Evolutionary conservation across 1,140 invertebrate genomes (phyloP).

Genomic region (Fopius arisanus): DNA sequence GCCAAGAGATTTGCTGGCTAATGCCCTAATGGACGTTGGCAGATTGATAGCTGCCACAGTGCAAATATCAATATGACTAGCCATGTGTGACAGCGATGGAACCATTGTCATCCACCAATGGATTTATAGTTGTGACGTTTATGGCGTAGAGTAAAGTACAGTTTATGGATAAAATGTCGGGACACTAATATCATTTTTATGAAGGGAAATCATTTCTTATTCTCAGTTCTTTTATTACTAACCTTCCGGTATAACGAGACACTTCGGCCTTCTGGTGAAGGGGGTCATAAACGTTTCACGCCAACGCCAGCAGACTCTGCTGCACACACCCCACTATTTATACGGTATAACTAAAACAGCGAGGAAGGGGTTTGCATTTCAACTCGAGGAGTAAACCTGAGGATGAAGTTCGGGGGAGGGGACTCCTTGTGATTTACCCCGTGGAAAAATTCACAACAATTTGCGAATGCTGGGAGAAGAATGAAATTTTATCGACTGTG

Average conservation of each 20-base stretch:
- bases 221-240: conserved; percentile 5
- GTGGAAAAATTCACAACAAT: background rate
- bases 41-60: conserved; percentile 51
- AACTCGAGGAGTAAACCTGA: background rate
- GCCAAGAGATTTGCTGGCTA: conserved; percentile 36
- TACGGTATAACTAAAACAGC: conserved; percentile 19
- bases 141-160: background rate
- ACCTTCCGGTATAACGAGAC: conserved; percentile 18
- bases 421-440: background rate
- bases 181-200: conserved; percentile 7
- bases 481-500: too few relatives aligned
- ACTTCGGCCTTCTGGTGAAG: background rate
- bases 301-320: conserved; percentile 14
- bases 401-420: background rate
- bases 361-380: background rate
- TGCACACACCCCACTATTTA: conserved; percentile 13
- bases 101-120: background rate
- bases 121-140: background rate
- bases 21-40: conserved; percentile 49
- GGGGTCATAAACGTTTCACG: conserved; percentile 24
- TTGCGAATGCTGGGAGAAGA: background rate
- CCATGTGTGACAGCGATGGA: background rate
- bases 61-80: conserved; percentile 47
- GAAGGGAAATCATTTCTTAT: background rate
- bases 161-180: conserved; percentile 2